Conservation (phyloP, 2,113 vertebrate species). For the Lipotes vexillifer region DNA sequence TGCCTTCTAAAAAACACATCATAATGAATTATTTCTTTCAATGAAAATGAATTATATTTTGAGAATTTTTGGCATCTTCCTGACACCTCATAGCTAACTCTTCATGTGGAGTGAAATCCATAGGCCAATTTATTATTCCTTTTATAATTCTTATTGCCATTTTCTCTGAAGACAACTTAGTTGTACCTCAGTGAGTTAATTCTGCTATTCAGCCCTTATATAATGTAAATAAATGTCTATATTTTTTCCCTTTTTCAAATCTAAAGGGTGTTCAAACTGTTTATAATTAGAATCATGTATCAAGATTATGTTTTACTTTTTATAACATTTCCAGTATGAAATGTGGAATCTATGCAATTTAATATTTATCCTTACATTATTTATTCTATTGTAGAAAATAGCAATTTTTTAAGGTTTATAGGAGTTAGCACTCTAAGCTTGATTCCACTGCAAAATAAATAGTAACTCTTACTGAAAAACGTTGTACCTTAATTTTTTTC, state of each 20-base stretch:
- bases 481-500: not conserved
- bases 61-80: not conserved
- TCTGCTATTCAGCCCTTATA: not conserved
- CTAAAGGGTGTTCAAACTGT: not conserved
- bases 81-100: not conserved
- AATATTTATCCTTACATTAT: not conserved
- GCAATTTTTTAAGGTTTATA: not conserved
- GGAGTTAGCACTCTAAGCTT: not conserved
- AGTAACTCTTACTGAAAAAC: not conserved
- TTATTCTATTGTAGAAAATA: not conserved
- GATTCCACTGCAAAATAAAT: not conserved
- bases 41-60: not conserved
- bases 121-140: not conserved
- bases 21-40: not conserved
- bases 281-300: not conserved
- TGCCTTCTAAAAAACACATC: not conserved
- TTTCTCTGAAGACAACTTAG: slow-evolving; percentile 27
- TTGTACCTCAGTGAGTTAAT: slow-evolving; percentile 24
- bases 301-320: not conserved
- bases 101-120: not conserved
- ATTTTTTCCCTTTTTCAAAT: not conserved
- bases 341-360: not conserved
- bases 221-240: not conserved
- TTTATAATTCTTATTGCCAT: not conserved
- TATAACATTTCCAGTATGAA: not conserved